Evolutionary conservation across 2,797 vertebrate species (phyloP).

Genomic region (Myripristis jacobus): DNA sequence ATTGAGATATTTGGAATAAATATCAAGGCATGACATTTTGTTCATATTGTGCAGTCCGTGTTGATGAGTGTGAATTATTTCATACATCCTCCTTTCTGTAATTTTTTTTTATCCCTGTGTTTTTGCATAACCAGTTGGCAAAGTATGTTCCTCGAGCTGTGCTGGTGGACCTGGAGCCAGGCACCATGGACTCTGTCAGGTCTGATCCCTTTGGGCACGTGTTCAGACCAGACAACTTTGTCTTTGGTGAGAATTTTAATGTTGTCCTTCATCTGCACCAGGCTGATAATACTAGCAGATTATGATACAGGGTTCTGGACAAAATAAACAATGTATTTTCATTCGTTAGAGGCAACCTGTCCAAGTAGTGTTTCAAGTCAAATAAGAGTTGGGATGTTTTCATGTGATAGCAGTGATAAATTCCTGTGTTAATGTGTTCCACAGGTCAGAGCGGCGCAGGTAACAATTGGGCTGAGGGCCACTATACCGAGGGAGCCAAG

Average conservation of each 20-base stretch:
- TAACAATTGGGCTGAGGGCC: no score
- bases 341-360: no score
- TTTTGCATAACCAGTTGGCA: constrained; percentile 16
- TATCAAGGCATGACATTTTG: no score
- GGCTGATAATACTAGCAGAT: no score
- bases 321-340: no score
- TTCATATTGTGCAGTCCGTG: no score
- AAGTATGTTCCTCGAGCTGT: constrained; percentile 21
- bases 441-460: constrained; percentile 7
- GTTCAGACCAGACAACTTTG: constrained; percentile 31
- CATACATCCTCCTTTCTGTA: not conserved
- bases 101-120: not conserved
- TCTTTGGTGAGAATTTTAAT: constrained; percentile 15
- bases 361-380: no score
- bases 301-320: no score
- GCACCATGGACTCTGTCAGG: constrained; percentile 29
- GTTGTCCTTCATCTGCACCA: not conserved
- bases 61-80: not conserved
- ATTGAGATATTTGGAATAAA: no score
- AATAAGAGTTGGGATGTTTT: not conserved
- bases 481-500: constrained; percentile 3
- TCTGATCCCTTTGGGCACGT: constrained; percentile 23
- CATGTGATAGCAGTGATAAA: not conserved
- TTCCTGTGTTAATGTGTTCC: not conserved
- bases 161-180: constrained; percentile 17